Evolutionary conservation across 2,888 invertebrate genomes (phyloP).

Genomic region (Miltochrista miniata): DNA sequence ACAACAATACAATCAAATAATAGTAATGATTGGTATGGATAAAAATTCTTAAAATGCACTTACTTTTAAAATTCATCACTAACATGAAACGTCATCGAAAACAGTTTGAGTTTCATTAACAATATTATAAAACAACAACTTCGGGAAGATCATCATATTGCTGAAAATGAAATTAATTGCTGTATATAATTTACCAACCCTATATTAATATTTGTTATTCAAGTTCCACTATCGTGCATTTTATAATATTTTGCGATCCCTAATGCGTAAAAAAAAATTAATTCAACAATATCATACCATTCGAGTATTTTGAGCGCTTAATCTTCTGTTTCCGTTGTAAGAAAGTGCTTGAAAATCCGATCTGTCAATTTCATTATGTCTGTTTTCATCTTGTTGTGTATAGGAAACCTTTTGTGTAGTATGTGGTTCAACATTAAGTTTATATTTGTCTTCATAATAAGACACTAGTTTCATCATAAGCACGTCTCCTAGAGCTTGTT

Average conservation of each 20-base stretch:
- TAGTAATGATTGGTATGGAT: too few relatives aligned
- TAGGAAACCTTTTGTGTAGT: constrained; percentile 22
- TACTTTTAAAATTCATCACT: background rate
- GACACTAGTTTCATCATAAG: constrained; percentile 68
- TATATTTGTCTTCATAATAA: constrained; percentile 66
- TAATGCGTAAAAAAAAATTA: background rate
- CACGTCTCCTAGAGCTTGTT: constrained; percentile 46
- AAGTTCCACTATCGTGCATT: too few relatives aligned
- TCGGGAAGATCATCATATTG: constrained; percentile 14
- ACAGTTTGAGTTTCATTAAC: too few relatives aligned
- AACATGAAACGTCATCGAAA: too few relatives aligned
- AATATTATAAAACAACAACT: constrained; percentile 26
- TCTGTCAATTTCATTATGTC: constrained; percentile 10
- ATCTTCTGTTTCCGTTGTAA: background rate
- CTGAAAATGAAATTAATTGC: constrained; percentile 19
- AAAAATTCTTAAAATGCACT: background rate
- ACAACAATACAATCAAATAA: too few relatives aligned
- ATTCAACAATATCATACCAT: background rate
- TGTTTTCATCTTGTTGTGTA: constrained; percentile 8
- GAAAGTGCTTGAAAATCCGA: background rate
- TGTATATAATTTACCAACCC: too few relatives aligned
- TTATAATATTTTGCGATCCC: too few relatives aligned
- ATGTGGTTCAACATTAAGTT: constrained; percentile 35
- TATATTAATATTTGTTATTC: too few relatives aligned
- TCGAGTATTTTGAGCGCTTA: background rate